Conservation (phyloP, 2,113 vertebrate species). For the Delphinapterus leucas region DNA sequence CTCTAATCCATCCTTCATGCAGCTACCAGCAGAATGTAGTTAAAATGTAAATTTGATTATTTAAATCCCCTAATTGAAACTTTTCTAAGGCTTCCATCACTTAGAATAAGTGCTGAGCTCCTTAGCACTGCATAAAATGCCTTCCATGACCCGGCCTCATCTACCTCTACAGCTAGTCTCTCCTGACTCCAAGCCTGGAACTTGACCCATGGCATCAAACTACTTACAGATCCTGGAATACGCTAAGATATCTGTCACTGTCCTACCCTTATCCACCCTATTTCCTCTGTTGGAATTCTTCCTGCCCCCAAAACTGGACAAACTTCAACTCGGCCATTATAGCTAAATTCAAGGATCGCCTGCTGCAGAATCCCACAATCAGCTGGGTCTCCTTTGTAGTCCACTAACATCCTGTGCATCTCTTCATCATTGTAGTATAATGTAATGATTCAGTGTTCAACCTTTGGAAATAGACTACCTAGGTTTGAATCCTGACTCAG, state of each 20-base stretch:
- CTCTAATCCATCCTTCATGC: not conserved
- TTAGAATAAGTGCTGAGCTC: not conserved
- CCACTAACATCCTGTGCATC: not conserved
- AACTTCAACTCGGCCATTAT: not conserved
- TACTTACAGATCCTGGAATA: not conserved
- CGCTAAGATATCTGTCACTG: not conserved
- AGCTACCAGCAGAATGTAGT: not conserved
- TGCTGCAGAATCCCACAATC: not conserved
- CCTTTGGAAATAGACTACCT: not conserved
- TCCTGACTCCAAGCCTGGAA: not conserved
- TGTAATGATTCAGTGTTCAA: not conserved
- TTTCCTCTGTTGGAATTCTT: not conserved
- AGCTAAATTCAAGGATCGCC: not conserved
- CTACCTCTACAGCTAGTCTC: not conserved
- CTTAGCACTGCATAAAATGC: not conserved
- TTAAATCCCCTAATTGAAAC: not conserved
- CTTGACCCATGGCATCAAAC: not conserved
- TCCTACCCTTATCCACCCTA: not conserved
- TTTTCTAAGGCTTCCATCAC: slow-evolving; percentile 18
- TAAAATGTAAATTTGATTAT: slow-evolving; percentile 18
- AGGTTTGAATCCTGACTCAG: not conserved
- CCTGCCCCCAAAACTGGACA: not conserved
- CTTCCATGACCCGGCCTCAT: not conserved
- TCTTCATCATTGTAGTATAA: not conserved
- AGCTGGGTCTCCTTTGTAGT: not conserved